Percentiles rank a stretch among this genome's conserved stretches.
phyloP scores from a whole-genome alignment of 2,888 invertebrate genomes.

The Actias luna region DNA sequence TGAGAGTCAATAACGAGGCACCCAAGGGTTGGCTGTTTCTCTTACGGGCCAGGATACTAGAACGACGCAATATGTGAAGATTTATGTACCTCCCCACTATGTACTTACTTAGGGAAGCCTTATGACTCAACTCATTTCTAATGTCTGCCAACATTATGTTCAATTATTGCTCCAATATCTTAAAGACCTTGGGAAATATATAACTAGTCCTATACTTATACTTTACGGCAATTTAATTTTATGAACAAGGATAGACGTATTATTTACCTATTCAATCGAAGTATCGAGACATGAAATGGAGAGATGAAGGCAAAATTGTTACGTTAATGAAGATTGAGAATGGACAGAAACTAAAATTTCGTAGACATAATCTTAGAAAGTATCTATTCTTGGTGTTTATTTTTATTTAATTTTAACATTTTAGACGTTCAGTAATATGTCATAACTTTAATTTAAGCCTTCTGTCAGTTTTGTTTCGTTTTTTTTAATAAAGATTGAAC shows the following conservation, averaged over 20 bases:
- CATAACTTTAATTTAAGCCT: too few species aligned
- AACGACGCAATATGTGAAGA: constrained; percentile 76
- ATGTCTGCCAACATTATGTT: constrained; percentile 43
- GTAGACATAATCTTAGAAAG: constrained; percentile 28
- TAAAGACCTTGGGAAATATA: not conserved
- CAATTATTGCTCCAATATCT: constrained; percentile 29
- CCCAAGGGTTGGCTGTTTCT: constrained; percentile 81
- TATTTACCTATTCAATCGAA: constrained; percentile 4
- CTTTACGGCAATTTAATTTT: not conserved
- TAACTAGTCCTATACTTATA: not conserved
- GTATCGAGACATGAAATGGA: constrained; percentile 26
- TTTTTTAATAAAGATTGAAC: too few species aligned
- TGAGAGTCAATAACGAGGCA: constrained; percentile 82
- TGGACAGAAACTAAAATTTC: constrained; percentile 52
- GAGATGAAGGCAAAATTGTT: constrained; percentile 38
- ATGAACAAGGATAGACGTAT: not conserved
- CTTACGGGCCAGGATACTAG: constrained; percentile 67
- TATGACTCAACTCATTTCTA: constrained; percentile 66
- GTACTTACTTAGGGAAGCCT: constrained; percentile 62
- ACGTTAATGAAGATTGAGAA: constrained; percentile 48
- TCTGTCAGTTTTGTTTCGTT: too few species aligned
- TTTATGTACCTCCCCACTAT: constrained; percentile 69
- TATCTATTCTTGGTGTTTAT: not conserved
- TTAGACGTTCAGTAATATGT: too few species aligned
- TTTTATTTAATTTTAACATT: too few species aligned